Evolutionary conservation across 1,140 invertebrate genomes (phyloP).

Genomic region (Dendrolimus kikuchii): DNA sequence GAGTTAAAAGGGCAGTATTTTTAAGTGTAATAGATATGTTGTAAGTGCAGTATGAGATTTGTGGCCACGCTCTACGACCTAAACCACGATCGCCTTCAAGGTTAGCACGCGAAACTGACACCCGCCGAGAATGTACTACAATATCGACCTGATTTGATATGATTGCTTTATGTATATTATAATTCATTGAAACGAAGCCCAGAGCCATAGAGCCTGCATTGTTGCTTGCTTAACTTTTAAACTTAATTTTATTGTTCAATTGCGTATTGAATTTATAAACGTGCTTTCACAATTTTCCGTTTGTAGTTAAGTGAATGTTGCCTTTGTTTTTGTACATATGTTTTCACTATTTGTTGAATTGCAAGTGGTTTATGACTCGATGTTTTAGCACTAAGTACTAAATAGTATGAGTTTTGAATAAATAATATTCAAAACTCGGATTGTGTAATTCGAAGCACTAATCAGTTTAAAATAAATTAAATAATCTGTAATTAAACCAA

Average conservation of each 20-base stretch:
- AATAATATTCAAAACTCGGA: too few species aligned
- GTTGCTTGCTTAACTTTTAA: too few species aligned
- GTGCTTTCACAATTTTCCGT: constrained; percentile 19
- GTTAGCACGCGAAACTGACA: constrained; percentile 48
- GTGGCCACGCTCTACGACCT: constrained; percentile 26
- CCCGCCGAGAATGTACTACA: constrained; percentile 30
- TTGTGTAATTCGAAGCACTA: too few species aligned
- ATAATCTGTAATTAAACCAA: too few species aligned
- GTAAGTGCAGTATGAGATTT: constrained; percentile 43
- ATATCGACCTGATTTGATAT: constrained; percentile 38
- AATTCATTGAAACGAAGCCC: constrained; percentile 14
- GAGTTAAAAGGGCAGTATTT: constrained; percentile 42
- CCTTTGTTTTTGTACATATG: too few species aligned
- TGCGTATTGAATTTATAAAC: constrained; percentile 4
- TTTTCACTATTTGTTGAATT: too few species aligned
- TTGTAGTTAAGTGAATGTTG: too few species aligned
- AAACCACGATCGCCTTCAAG: constrained; percentile 50
- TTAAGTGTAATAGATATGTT: constrained; percentile 28
- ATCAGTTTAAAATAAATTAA: too few species aligned
- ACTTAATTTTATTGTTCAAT: constrained; percentile 7
- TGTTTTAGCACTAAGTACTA: too few species aligned
- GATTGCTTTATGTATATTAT: constrained; percentile 19
- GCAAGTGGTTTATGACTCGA: too few species aligned
- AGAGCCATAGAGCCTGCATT: background rate
- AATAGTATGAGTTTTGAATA: too few species aligned